These are phyloP conservation scores for Diglossa cyanea DNA, from an alignment of 2,797 vertebrate genomes.

Conservation along the genomic window DNA sequence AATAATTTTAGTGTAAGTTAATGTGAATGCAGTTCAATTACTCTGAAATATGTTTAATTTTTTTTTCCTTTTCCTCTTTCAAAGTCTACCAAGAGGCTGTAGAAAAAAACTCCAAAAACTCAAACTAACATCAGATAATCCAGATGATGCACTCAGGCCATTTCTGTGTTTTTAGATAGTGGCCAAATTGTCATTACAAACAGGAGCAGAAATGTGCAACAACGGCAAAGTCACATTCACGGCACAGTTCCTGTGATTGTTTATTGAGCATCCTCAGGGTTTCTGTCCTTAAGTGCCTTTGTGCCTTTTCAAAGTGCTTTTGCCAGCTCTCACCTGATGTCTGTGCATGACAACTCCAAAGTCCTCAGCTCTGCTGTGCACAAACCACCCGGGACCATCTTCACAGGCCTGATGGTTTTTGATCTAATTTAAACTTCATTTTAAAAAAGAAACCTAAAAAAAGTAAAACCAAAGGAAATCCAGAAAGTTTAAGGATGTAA, in stretches of 20 bases:
- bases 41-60: not conserved
- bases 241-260: fast-evolving
- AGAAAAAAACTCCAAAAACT: not conserved
- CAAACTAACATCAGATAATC: not conserved
- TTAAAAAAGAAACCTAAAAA: not conserved
- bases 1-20: constrained; percentile 44
- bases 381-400: not conserved
- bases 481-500: not conserved
- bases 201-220: not conserved
- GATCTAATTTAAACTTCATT: not conserved
- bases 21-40: constrained; percentile 45
- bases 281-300: not conserved
- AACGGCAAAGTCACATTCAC: not conserved
- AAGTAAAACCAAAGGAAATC: not conserved
- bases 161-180: not conserved
- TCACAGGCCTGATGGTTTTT: not conserved
- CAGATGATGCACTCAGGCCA: not conserved
- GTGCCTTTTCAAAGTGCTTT: not conserved
- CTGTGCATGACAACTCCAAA: not conserved
- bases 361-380: not conserved
- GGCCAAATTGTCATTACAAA: not conserved
- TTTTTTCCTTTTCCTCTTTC: not conserved
- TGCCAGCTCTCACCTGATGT: not conserved
- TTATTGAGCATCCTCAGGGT: not conserved
- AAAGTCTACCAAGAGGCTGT: not conserved